Evolutionary conservation across 2,888 invertebrate genomes (phyloP), one percentile per base, ranked within the genome.

Genomic region (Allygus modestus): DNA sequence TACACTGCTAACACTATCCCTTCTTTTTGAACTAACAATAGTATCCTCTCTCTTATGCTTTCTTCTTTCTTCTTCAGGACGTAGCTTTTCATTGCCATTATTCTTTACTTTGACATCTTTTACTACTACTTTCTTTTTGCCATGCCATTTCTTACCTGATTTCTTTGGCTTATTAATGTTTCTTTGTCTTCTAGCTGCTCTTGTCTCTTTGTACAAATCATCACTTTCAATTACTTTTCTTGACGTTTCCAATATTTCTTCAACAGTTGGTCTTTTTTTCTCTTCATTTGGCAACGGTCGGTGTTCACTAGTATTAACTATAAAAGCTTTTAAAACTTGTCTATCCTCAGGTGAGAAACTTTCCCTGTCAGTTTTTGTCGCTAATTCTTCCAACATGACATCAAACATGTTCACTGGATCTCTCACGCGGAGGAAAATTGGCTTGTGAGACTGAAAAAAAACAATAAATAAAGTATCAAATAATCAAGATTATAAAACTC

Each of bases 381-480:
- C 77, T n/a, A 79, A 58, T 37, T 79, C 79, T 33, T 28, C 37
- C n/a, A 58, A 33, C n/a, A 79, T 17, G 1, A 79, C 58, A 20
- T 79, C 26, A 37, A 79, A 58, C 58, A 79, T 31, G 26, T 79
- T 79, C 20, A 79, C 79, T 54, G 79, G 79, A 37, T 54, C 4
- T 37, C 46, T 58, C 58, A 79, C 2, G 4, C 54, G 79, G 12
- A 79, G 17, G 20, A 79, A 79, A 4, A 79, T 31, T 54, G 79
- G 37, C 37, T 79, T 79, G 37, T 79, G 79, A 23, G 33, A 79
- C 79, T 79, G 58, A 79, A 79, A 79, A n/a, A 7, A 79, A 58
- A 58, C 15, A 58, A 37, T 37, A n/a, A n/a, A n/a, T n/a, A n/a
- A n/a, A n/a, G n/a, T n/a, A n/a, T n/a, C n/a, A n/a, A n/a, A n/a